Evolutionary conservation across 2,113 vertebrate genomes (phyloP).

Genomic region (Apeltes quadracus): DNA sequence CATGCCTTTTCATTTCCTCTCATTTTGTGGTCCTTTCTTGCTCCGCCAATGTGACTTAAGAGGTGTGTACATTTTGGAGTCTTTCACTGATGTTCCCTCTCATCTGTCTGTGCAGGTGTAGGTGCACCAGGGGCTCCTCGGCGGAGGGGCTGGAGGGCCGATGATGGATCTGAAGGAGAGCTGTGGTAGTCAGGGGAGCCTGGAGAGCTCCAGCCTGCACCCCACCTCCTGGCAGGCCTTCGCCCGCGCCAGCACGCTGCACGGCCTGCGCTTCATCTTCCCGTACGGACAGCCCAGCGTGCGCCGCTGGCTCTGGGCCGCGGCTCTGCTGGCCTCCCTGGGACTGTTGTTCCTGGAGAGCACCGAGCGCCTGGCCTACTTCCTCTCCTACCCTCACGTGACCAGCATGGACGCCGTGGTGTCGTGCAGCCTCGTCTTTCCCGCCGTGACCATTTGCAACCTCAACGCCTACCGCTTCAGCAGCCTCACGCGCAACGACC

Average conservation of each 20-base stretch:
- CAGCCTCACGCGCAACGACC: conserved; percentile 92
- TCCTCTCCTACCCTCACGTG: conserved; percentile 96
- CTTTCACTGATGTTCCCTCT: conserved; percentile 16
- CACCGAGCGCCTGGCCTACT: conserved; percentile 91
- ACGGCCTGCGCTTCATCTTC: conserved; percentile 94
- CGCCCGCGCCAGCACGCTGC: conserved; percentile 90
- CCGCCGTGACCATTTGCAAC: conserved; percentile 95
- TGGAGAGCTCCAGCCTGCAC: conserved; percentile 84
- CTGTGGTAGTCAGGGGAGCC: conserved; percentile 87
- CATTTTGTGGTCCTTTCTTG: too few species aligned
- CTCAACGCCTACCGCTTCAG: conserved; percentile 95
- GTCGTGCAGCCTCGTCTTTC: conserved; percentile 92
- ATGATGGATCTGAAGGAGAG: conserved; percentile 96
- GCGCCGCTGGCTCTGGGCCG: conserved; percentile 91
- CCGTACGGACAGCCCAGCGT: conserved; percentile 86
- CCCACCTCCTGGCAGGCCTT: conserved; percentile 93
- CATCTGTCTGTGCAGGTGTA: conserved; percentile 57
- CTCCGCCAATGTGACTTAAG: conserved; percentile 9
- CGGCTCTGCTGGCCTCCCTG: conserved; percentile 89
- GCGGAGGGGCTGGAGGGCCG: conserved; percentile 59
- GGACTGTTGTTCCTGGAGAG: conserved; percentile 92
- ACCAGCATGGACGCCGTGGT: conserved; percentile 94
- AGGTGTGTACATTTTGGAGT: conserved; percentile 4
- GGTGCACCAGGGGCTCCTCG: conserved; percentile 49
- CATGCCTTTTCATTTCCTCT: background rate